Evolutionary conservation across 1,140 invertebrate genomes (phyloP), one percentile per base, ranked within the genome.

Genomic region (Bombus balteatus): DNA sequence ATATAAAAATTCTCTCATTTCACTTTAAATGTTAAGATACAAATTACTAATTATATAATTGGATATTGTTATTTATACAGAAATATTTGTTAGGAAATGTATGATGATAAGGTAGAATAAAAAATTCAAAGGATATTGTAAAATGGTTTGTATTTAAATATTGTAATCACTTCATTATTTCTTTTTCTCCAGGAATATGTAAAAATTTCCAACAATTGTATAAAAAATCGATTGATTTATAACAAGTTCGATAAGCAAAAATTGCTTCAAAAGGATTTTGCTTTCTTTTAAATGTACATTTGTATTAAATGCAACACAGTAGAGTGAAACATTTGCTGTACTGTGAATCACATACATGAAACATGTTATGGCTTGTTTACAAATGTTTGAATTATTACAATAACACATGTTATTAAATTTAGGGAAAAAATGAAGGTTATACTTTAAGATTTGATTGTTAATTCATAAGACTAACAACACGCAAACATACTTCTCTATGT

Each of bases 121-220:
- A 32, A 62, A 39, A 83, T 84, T 81, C 81, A 76, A 66, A 59
- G 70, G 75, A 82, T 81, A 85, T 34, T 88, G 62, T 86, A 88
- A 90, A 83, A 86, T 74, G 53, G 62, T 76, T 71, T 84, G 28
- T 90, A 89, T 88, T 90, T 86, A 39, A 70, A 74, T 72, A 82
- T 39, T 66, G 2, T 79, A 47, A 66, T 66, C 4, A 37, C 8
- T 41, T 65, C 34, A 76, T 59, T 81, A 37, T 70, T 72, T 83
- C 22, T 79, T 62, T 41, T 76, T 59, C 53, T 32, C 47, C 66
- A 77, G 34, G 78, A 89, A 75, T 81, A 80, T 74, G 39, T 81
- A 84, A 62, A 90, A 74, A n/a, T 88, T 89, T 72, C 43, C 39
- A 62, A 80, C 71, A 85, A 57, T n/a, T 76, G 74, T 32, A 89